Evolutionary conservation across 2,797 vertebrate genomes (phyloP).

Genomic region (Acipenser transmontanus): DNA sequence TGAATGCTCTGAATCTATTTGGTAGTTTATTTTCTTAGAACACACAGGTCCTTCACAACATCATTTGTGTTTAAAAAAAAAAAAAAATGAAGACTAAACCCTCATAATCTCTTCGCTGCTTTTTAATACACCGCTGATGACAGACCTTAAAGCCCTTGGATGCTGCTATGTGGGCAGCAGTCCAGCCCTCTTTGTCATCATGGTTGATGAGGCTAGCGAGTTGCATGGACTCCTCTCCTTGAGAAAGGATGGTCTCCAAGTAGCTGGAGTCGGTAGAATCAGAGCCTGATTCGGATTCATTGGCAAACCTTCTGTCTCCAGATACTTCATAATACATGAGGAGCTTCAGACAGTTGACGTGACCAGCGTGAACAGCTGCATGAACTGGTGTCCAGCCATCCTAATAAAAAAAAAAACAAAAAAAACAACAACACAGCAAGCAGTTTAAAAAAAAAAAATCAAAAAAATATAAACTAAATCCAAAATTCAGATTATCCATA

Average conservation of each 20-base stretch:
- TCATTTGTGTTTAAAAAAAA: too few species aligned
- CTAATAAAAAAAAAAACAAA: constrained; percentile 47
- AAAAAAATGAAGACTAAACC: too few species aligned
- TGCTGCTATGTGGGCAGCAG: constrained; percentile 85
- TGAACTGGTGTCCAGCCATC: constrained; percentile 84
- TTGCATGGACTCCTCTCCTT: constrained; percentile 43
- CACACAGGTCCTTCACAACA: too few species aligned
- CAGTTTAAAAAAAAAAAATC: too few species aligned
- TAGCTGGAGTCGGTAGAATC: constrained; percentile 35
- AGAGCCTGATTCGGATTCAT: constrained; percentile 28
- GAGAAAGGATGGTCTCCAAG: constrained; percentile 36
- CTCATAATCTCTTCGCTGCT: too few species aligned
- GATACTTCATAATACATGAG: constrained; percentile 65
- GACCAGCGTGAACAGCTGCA: constrained; percentile 73
- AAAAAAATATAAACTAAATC: too few species aligned
- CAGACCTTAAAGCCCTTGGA: constrained; percentile 88
- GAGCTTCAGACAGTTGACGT: constrained; percentile 73
- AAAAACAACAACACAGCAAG: constrained; percentile 14
- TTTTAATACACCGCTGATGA: constrained; percentile 5
- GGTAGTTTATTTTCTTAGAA: too few species aligned
- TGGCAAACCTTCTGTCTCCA: constrained; percentile 27
- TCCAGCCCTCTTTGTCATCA: constrained; percentile 83
- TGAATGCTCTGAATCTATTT: too few species aligned
- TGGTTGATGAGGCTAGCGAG: constrained; percentile 76
- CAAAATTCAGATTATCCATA: too few species aligned